Base-by-base conservation (phyloP, 2,113 vertebrate species). In the Muscicapa adusta region DNA sequence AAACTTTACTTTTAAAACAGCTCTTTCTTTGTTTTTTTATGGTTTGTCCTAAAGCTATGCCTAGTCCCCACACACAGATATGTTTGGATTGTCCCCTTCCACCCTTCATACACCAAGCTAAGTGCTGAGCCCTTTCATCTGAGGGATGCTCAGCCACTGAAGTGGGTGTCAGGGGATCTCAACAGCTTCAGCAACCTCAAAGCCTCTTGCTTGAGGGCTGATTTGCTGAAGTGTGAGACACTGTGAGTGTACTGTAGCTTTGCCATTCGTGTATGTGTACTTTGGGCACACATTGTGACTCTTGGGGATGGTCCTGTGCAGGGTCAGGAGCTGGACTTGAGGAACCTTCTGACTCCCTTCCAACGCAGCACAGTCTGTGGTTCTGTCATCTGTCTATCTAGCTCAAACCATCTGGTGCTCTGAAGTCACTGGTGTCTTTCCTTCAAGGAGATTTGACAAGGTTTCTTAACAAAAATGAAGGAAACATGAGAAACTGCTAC, bases 1-100 rank as follows among this genome's bases (percentile, higher is more conserved):
- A 65, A 85, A 43, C 34, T 88, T 91, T 92, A 86, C 23, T 89
- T 96, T 73, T 84, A 76, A 94, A 92, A 57, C 81, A 88, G 45
- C 36, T 63, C 33, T n/a, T 60, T 31, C 45, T 81, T 76, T 4
- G 43, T 74, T 80, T 23, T 77, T 66, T 79, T 43, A 5, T 79
- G 11, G 45, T 86, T 93, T 72, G 50, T 50, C 60, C 38, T 65
- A 61, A 72, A 87, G 28, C 73, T 18, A 28, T 71, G 48, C 56
- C 20, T 89, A 28, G 36, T 54, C 26, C 53, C 26, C 10, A 6
- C 31, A 25, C 22, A 47, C n/a, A 79, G 29, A 50, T 43, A 3
- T 9, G 12, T 78, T 72, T 72, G 29, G 14, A 70, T 50, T 8
- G 3, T 79, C 18, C 50, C 18, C 16, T 22, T 86, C 54, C 22